A percentile compares a stretch with the other conserved stretches of the same genome.
Evolutionary conservation across 2,113 vertebrate species (phyloP).

Genomic region (Ellobius talpinus): DNA sequence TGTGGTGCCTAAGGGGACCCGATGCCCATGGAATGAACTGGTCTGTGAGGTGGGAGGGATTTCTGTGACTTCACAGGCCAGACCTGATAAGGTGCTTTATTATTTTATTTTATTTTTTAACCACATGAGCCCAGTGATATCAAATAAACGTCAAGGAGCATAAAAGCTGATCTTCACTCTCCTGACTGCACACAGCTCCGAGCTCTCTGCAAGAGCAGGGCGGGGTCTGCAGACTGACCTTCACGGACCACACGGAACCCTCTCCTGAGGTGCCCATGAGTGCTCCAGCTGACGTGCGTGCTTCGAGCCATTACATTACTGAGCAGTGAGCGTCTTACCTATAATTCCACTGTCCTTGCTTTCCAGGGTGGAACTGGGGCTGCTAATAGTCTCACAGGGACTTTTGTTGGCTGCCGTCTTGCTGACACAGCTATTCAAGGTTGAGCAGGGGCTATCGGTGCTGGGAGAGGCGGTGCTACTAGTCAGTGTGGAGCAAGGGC

Average conservation of each 20-base stretch:
- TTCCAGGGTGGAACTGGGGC: constrained; percentile 98
- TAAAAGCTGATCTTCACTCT: constrained; percentile 26
- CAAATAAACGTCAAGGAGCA: constrained; percentile 50
- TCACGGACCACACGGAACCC: background rate
- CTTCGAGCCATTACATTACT: background rate
- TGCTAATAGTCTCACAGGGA: constrained; percentile 96
- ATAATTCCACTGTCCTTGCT: constrained; percentile 99
- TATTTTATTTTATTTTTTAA: background rate
- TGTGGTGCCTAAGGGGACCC: background rate
- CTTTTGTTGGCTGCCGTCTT: constrained; percentile 90
- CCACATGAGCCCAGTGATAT: background rate
- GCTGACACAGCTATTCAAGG: constrained; percentile 93
- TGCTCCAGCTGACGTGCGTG: background rate
- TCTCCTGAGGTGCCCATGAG: constrained; percentile 8
- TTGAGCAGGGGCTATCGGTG: constrained; percentile 98
- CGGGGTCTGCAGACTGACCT: background rate
- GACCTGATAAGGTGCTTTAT: background rate
- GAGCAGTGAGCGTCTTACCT: constrained; percentile 88
- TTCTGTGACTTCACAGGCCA: constrained; percentile 13
- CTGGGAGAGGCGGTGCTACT: constrained; percentile 97
- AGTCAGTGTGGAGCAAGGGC: constrained; percentile 97
- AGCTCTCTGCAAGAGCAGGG: background rate
- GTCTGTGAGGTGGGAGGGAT: background rate
- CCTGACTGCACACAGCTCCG: background rate
- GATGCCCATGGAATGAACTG: background rate